These are phyloP conservation scores for Drosophila lini DNA, from an alignment of 1,140 invertebrate genomes.

Conservation along the genomic window DNA sequence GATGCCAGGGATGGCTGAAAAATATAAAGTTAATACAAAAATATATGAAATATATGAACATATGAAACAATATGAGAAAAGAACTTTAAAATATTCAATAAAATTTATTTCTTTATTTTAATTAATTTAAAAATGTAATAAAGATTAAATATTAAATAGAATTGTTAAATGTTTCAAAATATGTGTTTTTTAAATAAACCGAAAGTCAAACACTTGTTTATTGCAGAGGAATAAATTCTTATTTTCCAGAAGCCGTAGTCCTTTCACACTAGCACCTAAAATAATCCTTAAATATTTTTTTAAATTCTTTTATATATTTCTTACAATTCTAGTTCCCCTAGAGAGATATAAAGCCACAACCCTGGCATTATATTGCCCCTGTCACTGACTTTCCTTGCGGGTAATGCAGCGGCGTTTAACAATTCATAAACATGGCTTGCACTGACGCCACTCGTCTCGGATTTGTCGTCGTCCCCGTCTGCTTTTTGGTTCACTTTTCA, in stretches of 20 bases:
- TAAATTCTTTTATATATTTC: not conserved
- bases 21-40: no score
- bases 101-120: not conserved
- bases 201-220: not conserved
- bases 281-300: not conserved
- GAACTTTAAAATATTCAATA: accelerated
- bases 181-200: no score
- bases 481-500: constrained; percentile 30
- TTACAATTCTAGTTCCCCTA: not conserved
- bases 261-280: accelerated
- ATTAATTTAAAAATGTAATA: not conserved
- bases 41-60: not conserved
- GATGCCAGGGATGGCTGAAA: constrained; percentile 17
- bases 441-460: constrained; percentile 76
- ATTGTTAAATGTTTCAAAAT: no score
- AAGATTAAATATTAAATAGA: not conserved
- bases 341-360: constrained; percentile 1
- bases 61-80: not conserved
- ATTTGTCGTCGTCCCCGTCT: constrained; percentile 40
- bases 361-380: constrained; percentile 35
- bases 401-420: constrained; percentile 69
- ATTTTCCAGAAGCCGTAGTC: no score
- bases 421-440: constrained; percentile 77
- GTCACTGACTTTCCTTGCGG: constrained; percentile 37
- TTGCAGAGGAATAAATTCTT: no score